Base-by-base conservation (phyloP, 37 sponge, comb jelly and placozoan species). In the Halichondria panicea region DNA sequence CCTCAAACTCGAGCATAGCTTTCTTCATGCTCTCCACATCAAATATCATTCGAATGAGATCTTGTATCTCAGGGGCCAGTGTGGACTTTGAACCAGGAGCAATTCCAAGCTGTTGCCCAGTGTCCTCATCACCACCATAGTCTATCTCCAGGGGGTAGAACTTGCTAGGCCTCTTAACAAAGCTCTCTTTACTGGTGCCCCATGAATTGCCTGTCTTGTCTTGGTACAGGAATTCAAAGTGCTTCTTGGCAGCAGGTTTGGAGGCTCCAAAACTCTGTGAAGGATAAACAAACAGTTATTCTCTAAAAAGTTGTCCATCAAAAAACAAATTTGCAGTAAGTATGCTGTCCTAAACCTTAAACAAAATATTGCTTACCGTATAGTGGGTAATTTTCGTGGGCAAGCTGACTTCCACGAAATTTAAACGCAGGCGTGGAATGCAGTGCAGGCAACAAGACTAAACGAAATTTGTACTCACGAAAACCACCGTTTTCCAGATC, bases 91-190 rank as follows among this genome's bases (percentile, higher is more conserved):
- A 72, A 22, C 93, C 95, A n/a, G n/a, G n/a, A 55, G 90, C 85
- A 22, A 56, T 60, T 22, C 46, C 62, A 12, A 57, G 8, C 3
- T 12, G 46, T 6, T 38, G n/a, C 22, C 63, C 70, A 13, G 56
- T 27, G 13, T 82, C 92, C 24, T 87, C 92, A 18, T 94, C 89
- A 30, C 67, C 73, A 3, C 98, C 95, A 58, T 98, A 98, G 77
- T 98, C 99, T n/a, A 98, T 84, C 55, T 98, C 96, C 36, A 98
- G 74, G 43, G 96, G 99, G 76, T 93, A 95, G 82, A 96, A 96
- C 78, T 93, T 98, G 18, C 87, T 84, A 18, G 96, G 86, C 1
- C 41, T 21, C 55, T 98, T 98, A 27, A 72, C 81, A 59, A 84
- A 87, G n/a, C n/a, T n/a, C n/a, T n/a, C n/a, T 8, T 79, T 69